Evolutionary conservation across 2,888 invertebrate species (phyloP).

Genomic region (Incurvaria masculella): DNA sequence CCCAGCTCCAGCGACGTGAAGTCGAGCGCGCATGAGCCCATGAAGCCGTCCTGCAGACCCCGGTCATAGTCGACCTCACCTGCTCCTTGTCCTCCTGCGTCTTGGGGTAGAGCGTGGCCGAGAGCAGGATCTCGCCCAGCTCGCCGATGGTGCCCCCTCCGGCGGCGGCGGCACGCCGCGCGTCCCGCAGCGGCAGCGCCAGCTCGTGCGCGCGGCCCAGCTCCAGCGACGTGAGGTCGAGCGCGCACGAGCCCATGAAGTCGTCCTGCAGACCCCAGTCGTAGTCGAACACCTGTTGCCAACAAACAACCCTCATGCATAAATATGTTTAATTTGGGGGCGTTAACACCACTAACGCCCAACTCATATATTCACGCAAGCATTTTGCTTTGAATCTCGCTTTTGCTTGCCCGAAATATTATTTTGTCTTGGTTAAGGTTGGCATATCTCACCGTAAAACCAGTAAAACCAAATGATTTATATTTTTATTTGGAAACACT

Average conservation of each 20-base stretch:
- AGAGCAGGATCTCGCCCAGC: slow-evolving; percentile 83
- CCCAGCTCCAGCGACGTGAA: slow-evolving; percentile 79
- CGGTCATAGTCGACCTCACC: slow-evolving; percentile 99
- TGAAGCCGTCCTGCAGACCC: slow-evolving; percentile 96
- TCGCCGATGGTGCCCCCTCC: no score
- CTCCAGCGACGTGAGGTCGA: slow-evolving; percentile 83
- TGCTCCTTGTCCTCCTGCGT: slow-evolving; percentile 94
- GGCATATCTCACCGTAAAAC: no score
- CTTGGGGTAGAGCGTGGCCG: slow-evolving; percentile 85
- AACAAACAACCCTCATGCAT: no score
- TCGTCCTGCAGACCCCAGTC: slow-evolving; percentile 97
- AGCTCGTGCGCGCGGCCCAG: slow-evolving; percentile 75
- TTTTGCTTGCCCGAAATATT: no score
- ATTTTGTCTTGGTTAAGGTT: no score
- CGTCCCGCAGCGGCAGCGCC: slow-evolving; percentile 75
- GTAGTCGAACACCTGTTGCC: slow-evolving; percentile 88
- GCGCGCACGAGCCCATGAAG: slow-evolving; percentile 90
- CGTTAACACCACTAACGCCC: no score
- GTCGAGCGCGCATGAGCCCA: slow-evolving; percentile 89
- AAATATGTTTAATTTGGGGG: no score
- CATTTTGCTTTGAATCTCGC: no score
- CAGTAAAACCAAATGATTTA: no score
- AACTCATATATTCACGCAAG: no score
- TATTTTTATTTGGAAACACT: no score
- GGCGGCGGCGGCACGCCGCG: slow-evolving; percentile 58